Conservation (phyloP, 2,113 vertebrate species). For the Apodemus speciosus region DNA sequence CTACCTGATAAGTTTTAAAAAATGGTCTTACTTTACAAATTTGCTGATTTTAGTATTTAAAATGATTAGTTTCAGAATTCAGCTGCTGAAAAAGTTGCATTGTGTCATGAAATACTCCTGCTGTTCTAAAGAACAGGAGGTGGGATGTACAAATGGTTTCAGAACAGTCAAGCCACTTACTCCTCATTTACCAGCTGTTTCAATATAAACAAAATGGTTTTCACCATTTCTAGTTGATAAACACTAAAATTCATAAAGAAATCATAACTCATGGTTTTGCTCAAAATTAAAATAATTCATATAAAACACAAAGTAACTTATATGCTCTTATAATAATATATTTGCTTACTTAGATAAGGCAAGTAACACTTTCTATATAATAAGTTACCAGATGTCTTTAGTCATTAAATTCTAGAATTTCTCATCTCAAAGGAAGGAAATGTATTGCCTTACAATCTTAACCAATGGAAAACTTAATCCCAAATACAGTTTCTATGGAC, state of each 20-base stretch:
- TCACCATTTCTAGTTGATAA: background rate
- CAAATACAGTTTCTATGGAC: slow-evolving; percentile 48
- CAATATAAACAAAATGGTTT: background rate
- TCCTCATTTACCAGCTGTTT: background rate
- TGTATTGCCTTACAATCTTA: slow-evolving; percentile 1
- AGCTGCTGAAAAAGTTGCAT: background rate
- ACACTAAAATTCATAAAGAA: background rate
- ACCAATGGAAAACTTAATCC: slow-evolving; percentile 53
- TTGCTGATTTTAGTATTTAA: background rate
- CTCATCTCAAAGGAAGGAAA: slow-evolving; percentile 18
- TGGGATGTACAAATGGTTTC: slow-evolving; percentile 14
- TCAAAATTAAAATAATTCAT: background rate
- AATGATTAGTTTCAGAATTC: background rate
- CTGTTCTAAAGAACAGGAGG: background rate
- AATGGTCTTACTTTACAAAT: background rate
- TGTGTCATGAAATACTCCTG: background rate
- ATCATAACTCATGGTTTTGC: background rate
- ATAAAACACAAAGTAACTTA: background rate
- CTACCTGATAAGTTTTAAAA: background rate
- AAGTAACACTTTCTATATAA: background rate
- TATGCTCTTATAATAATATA: background rate
- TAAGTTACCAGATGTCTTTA: background rate
- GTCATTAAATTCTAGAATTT: background rate
- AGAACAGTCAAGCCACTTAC: background rate
- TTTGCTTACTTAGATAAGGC: background rate